Base-by-base conservation (phyloP, 1,140 invertebrate species). In the Lepidostoma basale region DNA sequence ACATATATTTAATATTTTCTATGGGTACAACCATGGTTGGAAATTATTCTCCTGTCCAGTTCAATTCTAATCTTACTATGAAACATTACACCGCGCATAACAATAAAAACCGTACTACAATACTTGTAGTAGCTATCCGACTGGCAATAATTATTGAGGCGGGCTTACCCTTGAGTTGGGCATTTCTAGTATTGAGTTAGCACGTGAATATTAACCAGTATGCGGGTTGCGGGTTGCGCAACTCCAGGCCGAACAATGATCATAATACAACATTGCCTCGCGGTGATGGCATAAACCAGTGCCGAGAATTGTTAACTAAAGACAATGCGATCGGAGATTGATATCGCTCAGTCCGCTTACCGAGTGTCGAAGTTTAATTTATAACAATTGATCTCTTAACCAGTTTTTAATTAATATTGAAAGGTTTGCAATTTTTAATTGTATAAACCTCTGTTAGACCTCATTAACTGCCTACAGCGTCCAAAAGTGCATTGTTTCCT, bases 331-430 rank as follows among this genome's bases (percentile, higher is more conserved):
- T 68, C 44, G 67, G 42, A 20, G 67, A 68, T 68, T 68, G 67
- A 68, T 68, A 68, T 44, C 44, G 28, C 1, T 16, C 40, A 62
- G 14, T 60, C 40, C 28, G 62, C 22, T 60, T 30, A 22, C 56
- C 42, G 59, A 44, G 58, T 68, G 67, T 67, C 63, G 47, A 33
- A 58, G 54, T 66, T 60, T 65, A 66, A 70, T 70, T 66, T 70
- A 70, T 44, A 70, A 60, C 68, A 60, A 66, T 60, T 66, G 62
- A 64, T 33, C 49, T 23, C 60, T 59, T 58, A 64, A 42, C 68
- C 68, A 65, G 62, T 65, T 64, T 62, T 64, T 69, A 70, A 70
- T 70, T 70, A 70, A 66, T 65, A 60, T 20, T 54, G 68, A 70
- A 66, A 70, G 26, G 60, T 45, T 47, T 64, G 63, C 39, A 42